Evolutionary conservation across 2,888 invertebrate genomes (phyloP), one percentile per base, ranked within the genome.

Genomic region (Thymelicus sylvestris): DNA sequence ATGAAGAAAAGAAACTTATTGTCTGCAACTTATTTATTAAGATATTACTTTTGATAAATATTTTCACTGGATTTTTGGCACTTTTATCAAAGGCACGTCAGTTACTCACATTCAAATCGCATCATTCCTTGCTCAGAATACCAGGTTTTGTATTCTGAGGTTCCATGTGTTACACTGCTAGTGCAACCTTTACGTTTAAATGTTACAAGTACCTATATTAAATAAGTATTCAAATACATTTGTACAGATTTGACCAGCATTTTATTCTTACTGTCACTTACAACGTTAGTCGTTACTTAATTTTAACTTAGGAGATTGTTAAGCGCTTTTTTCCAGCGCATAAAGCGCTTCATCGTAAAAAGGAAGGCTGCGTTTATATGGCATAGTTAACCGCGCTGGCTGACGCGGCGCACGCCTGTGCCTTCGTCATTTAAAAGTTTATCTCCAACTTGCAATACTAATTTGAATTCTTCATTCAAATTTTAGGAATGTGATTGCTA

Each of bases 341-440:
- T 71, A 68, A 77, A 79, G 76, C 75, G 77, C 64, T 75, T 72
- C 74, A 77, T 74, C 75, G 73, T 73, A 77, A 74, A 74, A 71
- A 67, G 70, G 55, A 68, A 67, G 68, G 74, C 81, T 69, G 59
- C 59, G 69, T 69, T 69, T 69, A 48, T 64, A 44, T 55, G 64
- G 69, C 89, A 91, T 84, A 92, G 87, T 87, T 82, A 82, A 87
- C 85, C 88, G 92, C 90, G 91, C 88, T 80, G 86, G 83, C 86
- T 83, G 83, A 83, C 81, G 87, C 86, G 86, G 87, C 83, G 89
- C 81, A 91, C 90, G 90, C 78, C 74, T 84, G 69, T 77, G 75
- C 72, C 74, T 74, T 72, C 71, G 77, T 72, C 79, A 80, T 61
- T 69, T 74, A 69, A 79, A 81, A 77, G 75, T 75, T 83, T 82